phyloP scores from a whole-genome alignment of 2,113 vertebrate species.

The Alectura lathami region DNA sequence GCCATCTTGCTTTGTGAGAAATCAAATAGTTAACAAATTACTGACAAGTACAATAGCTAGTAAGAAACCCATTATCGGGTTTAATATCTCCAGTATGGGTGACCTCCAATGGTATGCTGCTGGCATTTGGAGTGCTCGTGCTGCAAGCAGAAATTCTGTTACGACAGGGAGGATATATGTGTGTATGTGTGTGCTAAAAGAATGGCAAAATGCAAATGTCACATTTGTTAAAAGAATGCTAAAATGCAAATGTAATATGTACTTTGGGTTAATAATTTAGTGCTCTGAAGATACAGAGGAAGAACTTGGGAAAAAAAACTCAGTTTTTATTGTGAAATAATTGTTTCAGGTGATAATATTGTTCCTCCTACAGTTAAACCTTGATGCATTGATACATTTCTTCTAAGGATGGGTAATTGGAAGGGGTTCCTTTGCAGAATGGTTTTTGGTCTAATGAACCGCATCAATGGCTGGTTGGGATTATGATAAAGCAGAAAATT shows the following conservation, averaged over 20 bases:
- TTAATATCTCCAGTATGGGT: not conserved
- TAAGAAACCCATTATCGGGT: not conserved
- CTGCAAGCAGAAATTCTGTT: not conserved
- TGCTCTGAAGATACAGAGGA: not conserved
- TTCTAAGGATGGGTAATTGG: not conserved
- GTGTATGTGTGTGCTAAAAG: not conserved
- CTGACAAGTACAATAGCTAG: not conserved
- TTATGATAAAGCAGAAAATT: not conserved
- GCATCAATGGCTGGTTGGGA: not conserved
- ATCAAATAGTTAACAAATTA: not conserved
- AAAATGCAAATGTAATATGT: not conserved
- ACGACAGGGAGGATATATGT: not conserved
- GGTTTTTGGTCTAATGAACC: not conserved
- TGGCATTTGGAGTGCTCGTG: not conserved
- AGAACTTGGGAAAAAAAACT: not conserved
- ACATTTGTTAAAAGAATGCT: not conserved
- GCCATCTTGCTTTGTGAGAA: not conserved
- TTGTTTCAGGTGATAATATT: not conserved
- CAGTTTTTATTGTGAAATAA: not conserved
- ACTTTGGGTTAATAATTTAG: not conserved
- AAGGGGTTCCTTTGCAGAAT: not conserved
- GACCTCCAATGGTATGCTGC: not conserved
- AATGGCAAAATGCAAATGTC: not conserved
- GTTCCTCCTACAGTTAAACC: not conserved
- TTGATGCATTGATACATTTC: not conserved